Evolutionary conservation across 35 echinoderm and acorn worm genomes (phyloP).

Genomic region (Apostichopus californicus): DNA sequence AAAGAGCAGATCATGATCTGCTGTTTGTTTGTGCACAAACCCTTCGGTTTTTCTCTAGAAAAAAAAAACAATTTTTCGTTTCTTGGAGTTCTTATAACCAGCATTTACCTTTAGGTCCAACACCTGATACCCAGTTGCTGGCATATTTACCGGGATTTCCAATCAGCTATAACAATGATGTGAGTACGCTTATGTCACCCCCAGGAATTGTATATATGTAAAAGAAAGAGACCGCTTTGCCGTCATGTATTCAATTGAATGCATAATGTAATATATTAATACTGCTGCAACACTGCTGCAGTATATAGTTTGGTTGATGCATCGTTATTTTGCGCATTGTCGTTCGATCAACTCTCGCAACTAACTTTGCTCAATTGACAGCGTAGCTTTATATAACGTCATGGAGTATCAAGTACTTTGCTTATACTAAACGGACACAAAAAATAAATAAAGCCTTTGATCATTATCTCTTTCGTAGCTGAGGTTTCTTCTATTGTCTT

Average conservation of each 20-base stretch:
- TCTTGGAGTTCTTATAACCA: neutral
- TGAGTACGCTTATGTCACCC: neutral
- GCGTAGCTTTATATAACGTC: neutral
- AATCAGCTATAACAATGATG: neutral
- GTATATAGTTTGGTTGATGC: no score
- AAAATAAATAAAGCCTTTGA: neutral
- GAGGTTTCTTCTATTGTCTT: neutral
- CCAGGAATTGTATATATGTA: neutral
- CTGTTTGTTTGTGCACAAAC: neutral
- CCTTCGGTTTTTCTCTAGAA: neutral
- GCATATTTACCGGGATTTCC: neutral
- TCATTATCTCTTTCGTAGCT: conserved; percentile 11
- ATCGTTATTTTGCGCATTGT: no score
- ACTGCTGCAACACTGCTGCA: no score
- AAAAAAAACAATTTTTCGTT: no score
- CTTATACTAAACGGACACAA: neutral
- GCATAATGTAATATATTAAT: no score
- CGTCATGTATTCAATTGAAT: no score
- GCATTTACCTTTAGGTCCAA: neutral
- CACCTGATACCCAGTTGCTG: neutral
- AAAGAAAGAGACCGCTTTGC: no score
- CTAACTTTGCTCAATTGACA: neutral
- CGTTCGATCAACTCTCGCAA: neutral
- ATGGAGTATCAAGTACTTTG: no score
- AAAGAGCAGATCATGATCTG: no score